phyloP scores from a whole-genome alignment of 2,888 invertebrate genomes.

The Chymomyza procnemis region DNA sequence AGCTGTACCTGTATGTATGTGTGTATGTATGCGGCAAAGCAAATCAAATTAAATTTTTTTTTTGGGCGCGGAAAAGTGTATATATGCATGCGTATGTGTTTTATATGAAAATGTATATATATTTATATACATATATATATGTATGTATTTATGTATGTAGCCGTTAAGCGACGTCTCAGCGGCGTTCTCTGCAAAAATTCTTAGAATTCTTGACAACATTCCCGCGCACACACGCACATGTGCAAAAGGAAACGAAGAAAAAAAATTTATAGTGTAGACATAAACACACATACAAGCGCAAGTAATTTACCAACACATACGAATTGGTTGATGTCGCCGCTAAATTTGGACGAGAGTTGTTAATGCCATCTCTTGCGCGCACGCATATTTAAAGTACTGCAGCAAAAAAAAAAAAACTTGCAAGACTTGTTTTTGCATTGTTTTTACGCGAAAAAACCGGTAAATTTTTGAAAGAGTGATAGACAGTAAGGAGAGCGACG shows the following conservation, averaged over 20 bases:
- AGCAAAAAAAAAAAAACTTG: slow-evolving; percentile 51
- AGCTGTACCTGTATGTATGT: not conserved
- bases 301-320: slow-evolving; percentile 36
- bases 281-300: slow-evolving; percentile 35
- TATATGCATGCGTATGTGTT: not conserved
- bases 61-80: slow-evolving; percentile 4
- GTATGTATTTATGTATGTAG: not conserved
- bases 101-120: not conserved
- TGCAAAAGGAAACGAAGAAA: slow-evolving; percentile 10
- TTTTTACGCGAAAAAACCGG: slow-evolving; percentile 68
- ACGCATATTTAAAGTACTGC: slow-evolving; percentile 3
- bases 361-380: slow-evolving; percentile 30
- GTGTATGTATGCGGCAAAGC: slow-evolving; percentile 1
- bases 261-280: slow-evolving; percentile 22
- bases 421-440: slow-evolving; percentile 63
- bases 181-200: slow-evolving; percentile 59
- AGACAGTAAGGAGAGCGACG: not conserved
- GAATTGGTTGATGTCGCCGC: slow-evolving; percentile 55
- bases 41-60: not conserved
- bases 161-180: not conserved
- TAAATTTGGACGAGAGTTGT: slow-evolving; percentile 36
- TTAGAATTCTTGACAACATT: slow-evolving; percentile 74
- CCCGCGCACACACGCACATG: slow-evolving; percentile 57
- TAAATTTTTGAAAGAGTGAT: slow-evolving; percentile 52
- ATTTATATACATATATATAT: not conserved